Evolutionary conservation across 1,140 invertebrate genomes (phyloP).

Genomic region (Drosophila serrata): DNA sequence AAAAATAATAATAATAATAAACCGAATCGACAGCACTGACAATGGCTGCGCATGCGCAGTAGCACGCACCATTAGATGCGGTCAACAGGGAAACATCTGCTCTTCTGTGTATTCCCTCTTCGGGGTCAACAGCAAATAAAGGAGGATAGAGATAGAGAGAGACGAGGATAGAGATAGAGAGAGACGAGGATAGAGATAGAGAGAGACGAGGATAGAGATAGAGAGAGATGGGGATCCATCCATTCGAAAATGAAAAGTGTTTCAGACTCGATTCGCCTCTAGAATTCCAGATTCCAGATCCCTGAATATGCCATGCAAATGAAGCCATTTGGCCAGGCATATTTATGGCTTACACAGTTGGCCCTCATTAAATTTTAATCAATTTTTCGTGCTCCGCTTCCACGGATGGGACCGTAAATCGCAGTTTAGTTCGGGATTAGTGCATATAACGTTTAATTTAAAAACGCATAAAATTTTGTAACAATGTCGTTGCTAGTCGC

Average conservation of each 20-base stretch:
- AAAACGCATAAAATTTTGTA: conserved; percentile 84
- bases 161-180: background rate
- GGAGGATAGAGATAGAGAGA: background rate
- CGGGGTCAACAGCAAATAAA: conserved; percentile 59
- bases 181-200: background rate
- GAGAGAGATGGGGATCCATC: conserved; percentile 4
- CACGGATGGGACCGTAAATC: conserved; percentile 65
- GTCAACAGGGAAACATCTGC: conserved; percentile 84
- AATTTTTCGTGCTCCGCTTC: conserved; percentile 67
- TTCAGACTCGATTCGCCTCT: conserved; percentile 33
- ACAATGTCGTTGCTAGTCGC: conserved; percentile 67
- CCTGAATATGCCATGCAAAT: conserved; percentile 60
- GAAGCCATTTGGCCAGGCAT: conserved; percentile 71
- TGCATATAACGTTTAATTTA: conserved; percentile 84
- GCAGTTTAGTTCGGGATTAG: conserved; percentile 80
- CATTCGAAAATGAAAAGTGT: conserved; percentile 75
- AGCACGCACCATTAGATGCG: conserved; percentile 85
- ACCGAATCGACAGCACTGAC: conserved; percentile 7
- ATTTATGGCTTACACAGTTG: conserved; percentile 78
- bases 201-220: background rate
- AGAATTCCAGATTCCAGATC: conserved; percentile 1
- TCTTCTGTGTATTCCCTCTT: conserved; percentile 51
- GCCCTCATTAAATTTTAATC: conserved; percentile 79
- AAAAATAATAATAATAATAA: no score
- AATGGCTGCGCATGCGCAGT: conserved; percentile 64